Conservation (phyloP, 2,113 vertebrate genomes). For the Bos indicus region DNA sequence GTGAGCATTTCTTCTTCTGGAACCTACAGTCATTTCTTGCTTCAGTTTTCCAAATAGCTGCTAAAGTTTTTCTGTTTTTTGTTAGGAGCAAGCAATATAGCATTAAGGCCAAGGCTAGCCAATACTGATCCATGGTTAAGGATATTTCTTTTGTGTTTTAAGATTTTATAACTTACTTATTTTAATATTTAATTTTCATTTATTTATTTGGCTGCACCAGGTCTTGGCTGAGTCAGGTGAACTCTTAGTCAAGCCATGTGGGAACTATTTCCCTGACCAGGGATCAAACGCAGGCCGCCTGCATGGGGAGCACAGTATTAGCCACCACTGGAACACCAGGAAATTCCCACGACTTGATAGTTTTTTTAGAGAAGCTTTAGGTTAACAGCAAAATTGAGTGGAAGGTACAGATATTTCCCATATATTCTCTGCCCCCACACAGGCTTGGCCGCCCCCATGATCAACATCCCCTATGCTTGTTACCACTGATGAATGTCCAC, state of each 20-base stretch:
- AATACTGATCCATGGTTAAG: background rate
- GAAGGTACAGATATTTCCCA: background rate
- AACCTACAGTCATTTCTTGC: slow-evolving; percentile 16
- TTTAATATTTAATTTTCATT: background rate
- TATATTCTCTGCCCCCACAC: background rate
- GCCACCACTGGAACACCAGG: background rate
- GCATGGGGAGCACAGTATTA: background rate
- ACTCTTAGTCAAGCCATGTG: background rate
- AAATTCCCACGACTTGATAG: background rate
- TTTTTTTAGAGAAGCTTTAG: background rate
- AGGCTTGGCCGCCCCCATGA: background rate
- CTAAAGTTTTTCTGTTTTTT: background rate
- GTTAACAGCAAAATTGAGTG: background rate
- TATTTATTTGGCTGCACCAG: background rate
- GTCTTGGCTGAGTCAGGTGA: background rate
- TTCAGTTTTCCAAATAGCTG: slow-evolving; percentile 21
- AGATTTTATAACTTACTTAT: background rate
- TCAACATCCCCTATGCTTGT: background rate
- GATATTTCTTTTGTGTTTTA: background rate
- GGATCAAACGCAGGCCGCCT: background rate
- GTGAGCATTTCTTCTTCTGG: slow-evolving; percentile 40
- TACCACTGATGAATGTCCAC: background rate
- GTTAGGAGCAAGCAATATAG: background rate
- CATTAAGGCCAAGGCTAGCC: background rate
- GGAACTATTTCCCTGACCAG: background rate